phyloP scores from a whole-genome alignment of 2,888 invertebrate genomes.

The Scrobipalpa costella region DNA sequence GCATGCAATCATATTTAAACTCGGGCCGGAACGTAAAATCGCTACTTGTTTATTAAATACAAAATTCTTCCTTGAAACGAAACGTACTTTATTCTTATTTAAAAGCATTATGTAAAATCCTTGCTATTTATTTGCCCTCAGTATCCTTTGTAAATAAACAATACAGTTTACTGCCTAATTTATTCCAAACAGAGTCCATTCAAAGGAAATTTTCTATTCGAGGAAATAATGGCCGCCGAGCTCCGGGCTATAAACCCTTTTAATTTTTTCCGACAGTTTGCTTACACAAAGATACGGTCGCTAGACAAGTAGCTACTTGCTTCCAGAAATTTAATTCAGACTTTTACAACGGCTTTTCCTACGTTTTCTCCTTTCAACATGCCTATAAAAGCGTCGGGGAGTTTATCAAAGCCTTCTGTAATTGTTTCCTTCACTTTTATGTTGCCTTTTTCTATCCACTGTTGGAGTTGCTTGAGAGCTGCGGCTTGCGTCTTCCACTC shows the following conservation, averaged over 20 bases:
- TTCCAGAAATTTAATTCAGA: conserved; percentile 36
- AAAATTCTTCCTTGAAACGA: background rate
- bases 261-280: conserved; percentile 22
- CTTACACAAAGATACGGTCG: conserved; percentile 22
- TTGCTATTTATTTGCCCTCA: conserved; percentile 2
- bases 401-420: conserved; percentile 49
- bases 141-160: conserved; percentile 22
- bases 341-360: conserved; percentile 49
- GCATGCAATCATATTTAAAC: conserved; percentile 8
- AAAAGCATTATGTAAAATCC: background rate
- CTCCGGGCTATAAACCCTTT: conserved; percentile 27
- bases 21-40: background rate
- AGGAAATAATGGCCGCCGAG: conserved; percentile 23
- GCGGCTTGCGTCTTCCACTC: conserved; percentile 40
- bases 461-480: conserved; percentile 43
- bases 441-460: conserved; percentile 47
- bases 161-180: conserved; percentile 26
- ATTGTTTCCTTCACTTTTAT: conserved; percentile 52
- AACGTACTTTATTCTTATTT: conserved; percentile 13
- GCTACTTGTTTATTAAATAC: conserved; percentile 4
- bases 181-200: conserved; percentile 25
- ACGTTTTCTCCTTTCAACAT: conserved; percentile 45
- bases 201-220: conserved; percentile 23
- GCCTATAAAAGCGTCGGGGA: conserved; percentile 46
- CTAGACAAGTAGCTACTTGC: background rate